A percentile compares a stretch with the other conserved stretches of the same genome.
Evolutionary conservation across 2,888 invertebrate genomes (phyloP).

Genomic region (Maniola hyperantus): DNA sequence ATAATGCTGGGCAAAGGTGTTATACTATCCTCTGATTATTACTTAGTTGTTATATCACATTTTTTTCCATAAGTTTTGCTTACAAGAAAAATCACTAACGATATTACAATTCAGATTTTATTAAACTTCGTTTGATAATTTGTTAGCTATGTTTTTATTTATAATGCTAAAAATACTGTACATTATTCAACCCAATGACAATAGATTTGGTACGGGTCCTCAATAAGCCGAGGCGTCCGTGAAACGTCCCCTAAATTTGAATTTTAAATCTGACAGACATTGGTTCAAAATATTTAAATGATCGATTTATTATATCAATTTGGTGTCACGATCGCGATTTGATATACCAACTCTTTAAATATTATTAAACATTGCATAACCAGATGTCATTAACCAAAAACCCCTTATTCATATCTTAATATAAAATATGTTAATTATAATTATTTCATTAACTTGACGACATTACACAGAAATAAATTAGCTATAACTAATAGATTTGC

Average conservation of each 20-base stretch:
- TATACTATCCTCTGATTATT: too few relatives aligned
- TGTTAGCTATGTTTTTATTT: background rate
- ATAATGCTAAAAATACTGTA: background rate
- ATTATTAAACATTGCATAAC: slow-evolving; percentile 15
- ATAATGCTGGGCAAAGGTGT: too few relatives aligned
- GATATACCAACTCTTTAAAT: background rate
- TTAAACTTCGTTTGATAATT: too few relatives aligned
- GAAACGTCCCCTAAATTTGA: slow-evolving; percentile 49
- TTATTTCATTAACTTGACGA: background rate
- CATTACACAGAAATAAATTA: background rate
- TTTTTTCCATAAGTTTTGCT: too few relatives aligned
- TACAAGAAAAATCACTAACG: too few relatives aligned
- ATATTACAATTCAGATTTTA: too few relatives aligned
- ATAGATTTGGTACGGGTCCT: slow-evolving; percentile 44
- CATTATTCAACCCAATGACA: slow-evolving; percentile 29
- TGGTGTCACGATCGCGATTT: slow-evolving; percentile 27
- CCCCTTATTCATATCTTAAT: background rate
- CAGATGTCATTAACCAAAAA: background rate
- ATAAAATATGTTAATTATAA: background rate
- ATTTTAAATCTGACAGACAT: slow-evolving; percentile 51
- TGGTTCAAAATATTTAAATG: slow-evolving; percentile 47
- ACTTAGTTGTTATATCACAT: too few relatives aligned
- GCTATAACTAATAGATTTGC: too few relatives aligned
- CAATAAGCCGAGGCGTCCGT: slow-evolving; percentile 51
- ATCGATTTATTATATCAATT: slow-evolving; percentile 39